Evolutionary conservation across 2,797 vertebrate genomes (phyloP).

Genomic region (Microctenopoma stevenorrisi): DNA sequence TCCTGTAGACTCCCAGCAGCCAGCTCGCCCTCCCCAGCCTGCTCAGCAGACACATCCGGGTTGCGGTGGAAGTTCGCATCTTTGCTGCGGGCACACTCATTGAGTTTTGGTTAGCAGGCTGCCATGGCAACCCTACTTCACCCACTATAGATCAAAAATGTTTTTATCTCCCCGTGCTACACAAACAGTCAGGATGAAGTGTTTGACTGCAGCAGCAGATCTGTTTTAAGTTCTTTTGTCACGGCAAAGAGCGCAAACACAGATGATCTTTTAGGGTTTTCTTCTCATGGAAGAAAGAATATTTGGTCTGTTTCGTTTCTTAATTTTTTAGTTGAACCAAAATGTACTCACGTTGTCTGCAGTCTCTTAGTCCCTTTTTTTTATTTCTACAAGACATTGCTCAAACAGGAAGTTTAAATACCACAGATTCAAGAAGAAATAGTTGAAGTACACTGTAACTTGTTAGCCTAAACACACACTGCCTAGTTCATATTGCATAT

Average conservation of each 20-base stretch:
- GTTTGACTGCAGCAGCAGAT: slow-evolving; percentile 83
- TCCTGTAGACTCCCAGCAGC: slow-evolving; percentile 73
- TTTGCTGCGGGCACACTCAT: slow-evolving; percentile 85
- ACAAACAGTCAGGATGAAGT: slow-evolving; percentile 89
- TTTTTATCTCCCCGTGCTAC: slow-evolving; percentile 89
- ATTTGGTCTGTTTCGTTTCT: neutral
- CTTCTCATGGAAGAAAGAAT: slow-evolving; percentile 17
- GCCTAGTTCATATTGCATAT: neutral
- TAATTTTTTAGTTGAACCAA: neutral
- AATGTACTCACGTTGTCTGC: neutral
- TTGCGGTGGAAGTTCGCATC: slow-evolving; percentile 80
- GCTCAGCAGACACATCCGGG: slow-evolving; percentile 84
- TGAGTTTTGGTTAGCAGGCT: slow-evolving; percentile 90
- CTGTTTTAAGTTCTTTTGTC: slow-evolving; percentile 69
- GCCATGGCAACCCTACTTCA: slow-evolving; percentile 90
- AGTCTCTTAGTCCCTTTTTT: neutral
- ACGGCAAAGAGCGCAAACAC: slow-evolving; percentile 48
- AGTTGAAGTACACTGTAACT: neutral
- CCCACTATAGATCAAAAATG: slow-evolving; percentile 85
- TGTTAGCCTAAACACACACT: neutral
- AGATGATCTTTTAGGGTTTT: slow-evolving; percentile 45
- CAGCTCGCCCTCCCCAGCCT: slow-evolving; percentile 76
- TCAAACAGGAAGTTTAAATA: neutral
- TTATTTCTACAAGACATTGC: neutral
- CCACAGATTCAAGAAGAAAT: neutral